These are phyloP conservation scores for Carollia perspicillata DNA, from an alignment of 2,113 vertebrate species.

Conservation along the genomic window DNA sequence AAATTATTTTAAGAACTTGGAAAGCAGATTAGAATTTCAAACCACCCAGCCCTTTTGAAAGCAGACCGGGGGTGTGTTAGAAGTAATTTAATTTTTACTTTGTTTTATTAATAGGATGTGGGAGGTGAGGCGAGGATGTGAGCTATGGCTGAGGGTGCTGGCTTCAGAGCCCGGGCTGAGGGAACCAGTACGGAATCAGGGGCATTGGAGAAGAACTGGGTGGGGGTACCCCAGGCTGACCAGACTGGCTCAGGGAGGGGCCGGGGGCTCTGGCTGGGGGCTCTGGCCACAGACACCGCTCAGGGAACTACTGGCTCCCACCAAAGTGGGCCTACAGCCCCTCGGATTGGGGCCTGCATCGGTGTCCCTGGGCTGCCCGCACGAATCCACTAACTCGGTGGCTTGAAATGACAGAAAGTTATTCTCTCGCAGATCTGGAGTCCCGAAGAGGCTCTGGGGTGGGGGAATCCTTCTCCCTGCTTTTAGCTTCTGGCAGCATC, in stretches of 20 bases:
- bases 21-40: slow-evolving; percentile 63
- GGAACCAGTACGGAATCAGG: neutral
- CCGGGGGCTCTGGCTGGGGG: neutral
- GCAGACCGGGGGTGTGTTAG: slow-evolving; percentile 41
- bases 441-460: neutral
- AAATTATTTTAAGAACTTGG: slow-evolving; percentile 66
- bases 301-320: rapidly evolving
- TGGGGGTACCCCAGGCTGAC: neutral
- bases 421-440: neutral
- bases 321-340: neutral
- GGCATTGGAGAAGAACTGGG: rapidly evolving
- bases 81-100: slow-evolving; percentile 58
- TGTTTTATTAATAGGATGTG: slow-evolving; percentile 65
- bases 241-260: rapidly evolving
- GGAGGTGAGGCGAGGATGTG: neutral
- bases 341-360: neutral
- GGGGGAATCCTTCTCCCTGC: neutral
- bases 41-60: slow-evolving; percentile 42
- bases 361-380: rapidly evolving
- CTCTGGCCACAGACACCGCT: neutral
- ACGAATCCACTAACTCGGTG: neutral
- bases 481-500: neutral
- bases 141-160: neutral
- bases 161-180: neutral
- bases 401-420: neutral